Evolutionary conservation across 1,140 invertebrate species (phyloP), one percentile per base, ranked within the genome.

Genomic region (Aricia agestis): DNA sequence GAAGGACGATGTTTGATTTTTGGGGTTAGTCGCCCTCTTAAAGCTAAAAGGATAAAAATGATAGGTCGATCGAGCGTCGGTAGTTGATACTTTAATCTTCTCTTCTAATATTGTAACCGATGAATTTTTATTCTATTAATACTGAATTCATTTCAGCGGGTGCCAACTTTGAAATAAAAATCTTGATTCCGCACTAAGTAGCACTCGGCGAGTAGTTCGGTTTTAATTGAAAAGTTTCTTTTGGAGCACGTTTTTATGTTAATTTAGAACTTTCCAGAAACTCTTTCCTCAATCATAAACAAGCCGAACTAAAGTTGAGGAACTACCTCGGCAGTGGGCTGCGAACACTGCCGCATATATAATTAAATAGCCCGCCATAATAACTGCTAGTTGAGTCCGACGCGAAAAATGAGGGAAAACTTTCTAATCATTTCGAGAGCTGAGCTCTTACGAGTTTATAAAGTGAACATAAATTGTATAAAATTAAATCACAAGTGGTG

Each of bases 131-230:
- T 52, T 52, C 10, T 13, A 13, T 52, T 52, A 13, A 52, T 52
- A 11, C 10, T 52, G 13, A 52, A 52, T 52, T 52, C 45, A 52
- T 52, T 52, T 52, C 45, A 52, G 45, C 1, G 45, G 45, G 45
- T 52, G 45, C 45, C 45, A 52, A 52, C 45, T 52, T 52, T 52
- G 45, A 52, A 52, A 52, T 52, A 52, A 52, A 52, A 52, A 52
- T 52, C 45, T 52, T 52, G 45, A 52, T 52, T 52, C 13, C 9
- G 45, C 45, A 52, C 13, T 52, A 52, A 52, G 45, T 10, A 52
- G 45, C 45, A 52, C 45, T 52, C 45, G 11, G 45, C 41, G 11
- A 52, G 45, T 52, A 52, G 45, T 52, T 52, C 45, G 45, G 45
- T 52, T 52, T 52, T 52, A 52, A 52, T 52, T 52, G 45, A 52